Conservation (phyloP, 2,797 vertebrate genomes). For the Enteromius thamalakanensis region DNA sequence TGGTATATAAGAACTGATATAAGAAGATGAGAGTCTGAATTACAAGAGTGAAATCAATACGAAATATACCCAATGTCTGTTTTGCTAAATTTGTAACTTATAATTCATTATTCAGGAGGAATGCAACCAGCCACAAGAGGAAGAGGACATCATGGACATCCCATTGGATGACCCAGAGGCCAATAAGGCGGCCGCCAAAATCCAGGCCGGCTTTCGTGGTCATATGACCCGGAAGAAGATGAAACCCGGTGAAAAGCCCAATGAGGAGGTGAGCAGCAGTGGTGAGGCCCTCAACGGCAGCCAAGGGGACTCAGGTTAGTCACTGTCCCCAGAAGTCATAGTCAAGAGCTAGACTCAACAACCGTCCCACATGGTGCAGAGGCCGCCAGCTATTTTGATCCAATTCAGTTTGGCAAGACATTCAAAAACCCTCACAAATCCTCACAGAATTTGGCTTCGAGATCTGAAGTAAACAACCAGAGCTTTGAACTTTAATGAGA, state of each 20-base stretch:
- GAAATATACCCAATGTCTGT: neutral
- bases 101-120: slow-evolving; percentile 78
- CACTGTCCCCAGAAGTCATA: slow-evolving; percentile 64
- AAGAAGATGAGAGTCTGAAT: neutral
- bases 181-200: slow-evolving; percentile 96
- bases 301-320: slow-evolving; percentile 77
- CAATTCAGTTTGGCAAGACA: neutral
- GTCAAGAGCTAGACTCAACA: slow-evolving; percentile 49
- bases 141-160: slow-evolving; percentile 97
- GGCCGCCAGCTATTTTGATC: slow-evolving; percentile 8
- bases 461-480: slow-evolving; percentile 22
- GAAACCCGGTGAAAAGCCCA: slow-evolving; percentile 90
- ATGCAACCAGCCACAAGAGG: slow-evolving; percentile 87
- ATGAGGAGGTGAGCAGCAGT: slow-evolving; percentile 89
- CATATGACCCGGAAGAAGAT: slow-evolving; percentile 99
- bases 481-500: slow-evolving; percentile 20
- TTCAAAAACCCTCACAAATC: slow-evolving; percentile 2
- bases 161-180: slow-evolving; percentile 94
- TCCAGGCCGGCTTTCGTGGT: slow-evolving; percentile 97
- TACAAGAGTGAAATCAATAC: slow-evolving; percentile 24
- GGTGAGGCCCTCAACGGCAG: slow-evolving; percentile 76
- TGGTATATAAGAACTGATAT: slow-evolving; percentile 1
- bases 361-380: neutral
- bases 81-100: neutral
- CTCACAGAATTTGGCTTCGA: slow-evolving; percentile 20